These are phyloP conservation scores for Neodontobutis hainanensis DNA, from an alignment of 2,113 vertebrate species.

Conservation along the genomic window DNA sequence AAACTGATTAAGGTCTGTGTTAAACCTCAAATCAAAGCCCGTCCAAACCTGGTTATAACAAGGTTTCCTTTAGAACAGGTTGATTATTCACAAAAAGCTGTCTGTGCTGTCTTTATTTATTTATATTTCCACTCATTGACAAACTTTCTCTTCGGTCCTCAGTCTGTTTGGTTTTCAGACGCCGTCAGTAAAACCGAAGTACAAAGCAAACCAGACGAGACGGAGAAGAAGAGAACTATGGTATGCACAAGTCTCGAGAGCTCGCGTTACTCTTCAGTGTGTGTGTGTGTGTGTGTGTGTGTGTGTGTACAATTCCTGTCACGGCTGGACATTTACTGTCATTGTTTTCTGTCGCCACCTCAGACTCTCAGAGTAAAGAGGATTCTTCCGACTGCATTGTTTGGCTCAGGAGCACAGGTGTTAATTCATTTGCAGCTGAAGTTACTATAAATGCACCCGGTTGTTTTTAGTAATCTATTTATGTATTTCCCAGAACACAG, in stretches of 20 bases:
- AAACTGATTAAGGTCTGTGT: no score
- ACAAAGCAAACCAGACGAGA: constrained; percentile 1
- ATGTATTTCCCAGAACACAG: not conserved
- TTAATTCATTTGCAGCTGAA: no score
- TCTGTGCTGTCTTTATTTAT: no score
- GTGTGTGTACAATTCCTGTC: no score
- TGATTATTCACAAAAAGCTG: no score
- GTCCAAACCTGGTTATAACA: no score
- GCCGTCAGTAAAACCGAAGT: constrained; percentile 3
- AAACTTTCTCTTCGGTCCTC: not conserved
- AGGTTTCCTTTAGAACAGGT: no score
- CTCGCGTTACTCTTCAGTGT: no score
- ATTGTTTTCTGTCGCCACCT: not conserved
- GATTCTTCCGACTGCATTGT: constrained; percentile 56
- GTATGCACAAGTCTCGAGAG: constrained; percentile 7
- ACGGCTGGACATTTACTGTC: not conserved
- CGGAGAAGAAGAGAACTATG: constrained; percentile 31
- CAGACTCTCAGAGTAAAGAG: constrained; percentile 63
- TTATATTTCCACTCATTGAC: not conserved
- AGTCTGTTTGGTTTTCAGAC: constrained; percentile 62
- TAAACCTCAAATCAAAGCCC: no score
- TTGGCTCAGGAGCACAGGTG: constrained; percentile 59
- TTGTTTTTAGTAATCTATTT: not conserved
- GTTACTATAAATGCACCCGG: no score
- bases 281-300: no score